Conservation (phyloP, 2,113 vertebrate species). For the Campylomormyrus tamandua region DNA sequence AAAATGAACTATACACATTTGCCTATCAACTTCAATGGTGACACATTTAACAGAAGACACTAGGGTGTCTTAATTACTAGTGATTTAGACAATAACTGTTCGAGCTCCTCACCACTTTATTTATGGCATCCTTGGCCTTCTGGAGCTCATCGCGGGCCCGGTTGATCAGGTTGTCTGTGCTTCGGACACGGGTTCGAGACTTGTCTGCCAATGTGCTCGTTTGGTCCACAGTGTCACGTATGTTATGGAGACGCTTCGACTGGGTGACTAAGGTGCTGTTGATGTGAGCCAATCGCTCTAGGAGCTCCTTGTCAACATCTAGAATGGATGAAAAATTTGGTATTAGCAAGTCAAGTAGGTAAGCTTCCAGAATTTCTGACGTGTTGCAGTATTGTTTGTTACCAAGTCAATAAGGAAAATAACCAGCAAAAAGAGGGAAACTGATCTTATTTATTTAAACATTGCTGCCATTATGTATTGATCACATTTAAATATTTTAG, state of each 20-base stretch:
- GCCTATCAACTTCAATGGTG: not conserved
- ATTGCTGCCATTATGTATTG: not conserved
- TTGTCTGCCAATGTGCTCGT: conserved; percentile 71
- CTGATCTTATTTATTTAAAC: not conserved
- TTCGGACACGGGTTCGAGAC: conserved; percentile 66
- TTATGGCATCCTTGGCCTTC: conserved; percentile 73
- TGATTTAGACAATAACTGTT: not conserved
- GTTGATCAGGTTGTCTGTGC: conserved; percentile 72
- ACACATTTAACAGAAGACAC: not conserved
- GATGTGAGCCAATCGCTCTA: conserved; percentile 79
- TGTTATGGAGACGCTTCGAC: conserved; percentile 81
- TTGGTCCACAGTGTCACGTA: conserved; percentile 72
- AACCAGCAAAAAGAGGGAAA: not conserved
- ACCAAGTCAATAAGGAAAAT: not conserved
- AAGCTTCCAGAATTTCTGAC: not conserved
- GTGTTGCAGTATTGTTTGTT: not conserved
- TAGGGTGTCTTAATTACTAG: not conserved
- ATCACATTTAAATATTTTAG: not conserved
- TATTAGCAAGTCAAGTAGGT: not conserved
- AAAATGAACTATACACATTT: not conserved
- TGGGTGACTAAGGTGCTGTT: conserved; percentile 79
- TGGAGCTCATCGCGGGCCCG: conserved; percentile 77
- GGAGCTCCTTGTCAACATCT: conserved; percentile 79
- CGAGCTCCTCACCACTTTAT: conserved; percentile 74
- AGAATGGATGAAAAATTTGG: not conserved